Evolutionary conservation across 1,140 invertebrate genomes (phyloP).

Genomic region (Potamilus streckersoni): DNA sequence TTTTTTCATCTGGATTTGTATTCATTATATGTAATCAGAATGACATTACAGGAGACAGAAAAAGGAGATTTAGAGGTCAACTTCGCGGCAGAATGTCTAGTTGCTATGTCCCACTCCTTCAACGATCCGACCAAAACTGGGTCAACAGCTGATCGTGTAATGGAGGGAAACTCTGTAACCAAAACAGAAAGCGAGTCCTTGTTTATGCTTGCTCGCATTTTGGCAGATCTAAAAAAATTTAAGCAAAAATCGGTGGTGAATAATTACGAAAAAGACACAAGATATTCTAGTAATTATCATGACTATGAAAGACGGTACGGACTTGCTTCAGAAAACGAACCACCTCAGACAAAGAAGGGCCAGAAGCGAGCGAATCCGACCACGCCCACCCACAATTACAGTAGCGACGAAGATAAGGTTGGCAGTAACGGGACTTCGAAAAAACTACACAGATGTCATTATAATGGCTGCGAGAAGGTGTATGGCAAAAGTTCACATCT

Average conservation of each 20-base stretch:
- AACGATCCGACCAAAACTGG: constrained; percentile 15
- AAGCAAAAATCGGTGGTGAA: constrained; percentile 71
- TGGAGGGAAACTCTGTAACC: constrained; percentile 37
- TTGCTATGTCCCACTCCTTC: constrained; percentile 71
- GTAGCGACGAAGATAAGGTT: constrained; percentile 35
- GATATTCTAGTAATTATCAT: no score
- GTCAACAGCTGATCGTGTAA: constrained; percentile 38
- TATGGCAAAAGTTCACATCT: constrained; percentile 86
- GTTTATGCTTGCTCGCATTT: constrained; percentile 74
- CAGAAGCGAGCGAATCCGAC: constrained; percentile 40
- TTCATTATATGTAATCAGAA: constrained; percentile 10
- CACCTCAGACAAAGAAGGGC: constrained; percentile 24
- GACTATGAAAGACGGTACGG: no score
- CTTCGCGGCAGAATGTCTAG: constrained; percentile 74
- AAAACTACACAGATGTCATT: constrained; percentile 83
- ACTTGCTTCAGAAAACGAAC: constrained; percentile 17
- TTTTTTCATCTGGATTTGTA: no score
- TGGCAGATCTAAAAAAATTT: constrained; percentile 73
- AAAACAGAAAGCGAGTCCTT: constrained; percentile 60
- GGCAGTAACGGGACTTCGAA: constrained; percentile 15
- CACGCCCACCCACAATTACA: constrained; percentile 46
- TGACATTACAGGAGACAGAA: constrained; percentile 35
- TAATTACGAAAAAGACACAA: constrained; percentile 23
- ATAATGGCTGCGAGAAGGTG: constrained; percentile 97
- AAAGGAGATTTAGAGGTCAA: constrained; percentile 69